Evolutionary conservation across 1,140 invertebrate genomes (phyloP).

Genomic region (Eulimnadia texana): DNA sequence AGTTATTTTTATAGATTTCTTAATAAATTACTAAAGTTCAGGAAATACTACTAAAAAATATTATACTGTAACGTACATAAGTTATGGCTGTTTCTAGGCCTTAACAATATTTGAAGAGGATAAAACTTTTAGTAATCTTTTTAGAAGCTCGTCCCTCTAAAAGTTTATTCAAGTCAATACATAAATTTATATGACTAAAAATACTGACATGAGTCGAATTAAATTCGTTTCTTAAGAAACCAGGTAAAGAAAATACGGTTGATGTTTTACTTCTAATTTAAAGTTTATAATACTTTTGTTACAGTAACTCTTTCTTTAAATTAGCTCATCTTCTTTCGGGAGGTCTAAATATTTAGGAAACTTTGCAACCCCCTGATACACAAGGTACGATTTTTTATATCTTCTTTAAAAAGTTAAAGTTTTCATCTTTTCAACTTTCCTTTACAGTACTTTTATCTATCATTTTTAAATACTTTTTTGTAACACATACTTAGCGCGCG

Average conservation of each 20-base stretch:
- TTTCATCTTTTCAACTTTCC: slow-evolving; percentile 27
- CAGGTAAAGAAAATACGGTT: slow-evolving; percentile 44
- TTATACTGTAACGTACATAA: slow-evolving; percentile 15
- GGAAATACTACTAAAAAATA: slow-evolving; percentile 27
- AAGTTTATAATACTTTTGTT: slow-evolving; percentile 38
- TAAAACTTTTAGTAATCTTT: background rate
- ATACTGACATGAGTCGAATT: slow-evolving; percentile 29
- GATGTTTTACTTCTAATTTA: slow-evolving; percentile 42
- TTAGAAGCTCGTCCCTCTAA: slow-evolving; percentile 27
- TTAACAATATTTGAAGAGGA: slow-evolving; percentile 5
- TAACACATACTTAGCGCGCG: background rate
- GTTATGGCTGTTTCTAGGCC: slow-evolving; percentile 18
- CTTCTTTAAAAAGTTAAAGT: slow-evolving; percentile 10
- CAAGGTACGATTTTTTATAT: slow-evolving; percentile 37
- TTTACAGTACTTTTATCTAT: slow-evolving; percentile 31
- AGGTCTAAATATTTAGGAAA: slow-evolving; percentile 31
- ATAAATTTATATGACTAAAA: slow-evolving; percentile 39
- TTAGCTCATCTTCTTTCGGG: slow-evolving; percentile 39
- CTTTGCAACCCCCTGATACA: slow-evolving; percentile 45
- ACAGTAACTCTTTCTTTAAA: slow-evolving; percentile 32
- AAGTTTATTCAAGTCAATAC: slow-evolving; percentile 28
- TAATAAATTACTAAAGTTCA: slow-evolving; percentile 23
- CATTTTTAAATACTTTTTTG: background rate
- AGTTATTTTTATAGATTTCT: slow-evolving; percentile 12
- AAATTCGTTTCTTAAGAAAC: slow-evolving; percentile 30